These are phyloP conservation scores for Dallia pectoralis DNA, from an alignment of 2,797 vertebrate species.

Conservation along the genomic window DNA sequence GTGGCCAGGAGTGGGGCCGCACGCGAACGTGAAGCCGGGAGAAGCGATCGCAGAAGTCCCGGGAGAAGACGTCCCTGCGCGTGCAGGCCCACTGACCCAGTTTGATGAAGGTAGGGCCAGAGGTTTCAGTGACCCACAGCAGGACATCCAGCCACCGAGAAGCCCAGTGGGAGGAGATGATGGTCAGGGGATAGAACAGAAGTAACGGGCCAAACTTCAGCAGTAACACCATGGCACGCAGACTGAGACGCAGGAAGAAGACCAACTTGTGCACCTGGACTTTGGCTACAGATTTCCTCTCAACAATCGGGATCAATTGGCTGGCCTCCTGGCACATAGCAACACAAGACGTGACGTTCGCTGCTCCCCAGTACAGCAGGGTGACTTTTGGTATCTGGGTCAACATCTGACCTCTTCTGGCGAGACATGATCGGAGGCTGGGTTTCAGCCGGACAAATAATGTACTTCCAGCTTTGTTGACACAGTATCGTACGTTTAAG, in stretches of 20 bases:
- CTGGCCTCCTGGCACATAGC: conserved; percentile 53
- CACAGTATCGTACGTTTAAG: conserved; percentile 49
- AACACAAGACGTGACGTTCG: conserved; percentile 26
- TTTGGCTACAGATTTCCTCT: conserved; percentile 62
- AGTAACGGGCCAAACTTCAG: conserved; percentile 87
- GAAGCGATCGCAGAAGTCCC: conserved; percentile 85
- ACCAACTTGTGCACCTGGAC: conserved; percentile 73
- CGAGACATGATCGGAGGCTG: conserved; percentile 27
- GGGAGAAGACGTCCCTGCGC: conserved; percentile 86
- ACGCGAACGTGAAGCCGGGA: conserved; percentile 86
- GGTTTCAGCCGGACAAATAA: conserved; percentile 40
- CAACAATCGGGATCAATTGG: conserved; percentile 16
- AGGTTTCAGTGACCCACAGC: conserved; percentile 85
- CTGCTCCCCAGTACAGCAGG: conserved; percentile 67
- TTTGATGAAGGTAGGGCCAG: conserved; percentile 90
- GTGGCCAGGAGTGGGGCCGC: conserved; percentile 83
- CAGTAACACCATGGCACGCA: conserved; percentile 79
- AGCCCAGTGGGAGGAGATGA: conserved; percentile 69
- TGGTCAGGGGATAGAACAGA: conserved; percentile 79
- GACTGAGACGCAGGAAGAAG: conserved; percentile 69
- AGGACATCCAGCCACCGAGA: conserved; percentile 80
- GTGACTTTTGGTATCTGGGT: conserved; percentile 69
- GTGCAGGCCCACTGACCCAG: conserved; percentile 97
- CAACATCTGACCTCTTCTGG: conserved; percentile 52
- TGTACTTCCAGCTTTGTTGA: conserved; percentile 45